Percentiles rank a stretch among this genome's conserved stretches.
Conservation (phyloP, 2,888 invertebrate genomes). For the Apomyelois bistriatella region DNA sequence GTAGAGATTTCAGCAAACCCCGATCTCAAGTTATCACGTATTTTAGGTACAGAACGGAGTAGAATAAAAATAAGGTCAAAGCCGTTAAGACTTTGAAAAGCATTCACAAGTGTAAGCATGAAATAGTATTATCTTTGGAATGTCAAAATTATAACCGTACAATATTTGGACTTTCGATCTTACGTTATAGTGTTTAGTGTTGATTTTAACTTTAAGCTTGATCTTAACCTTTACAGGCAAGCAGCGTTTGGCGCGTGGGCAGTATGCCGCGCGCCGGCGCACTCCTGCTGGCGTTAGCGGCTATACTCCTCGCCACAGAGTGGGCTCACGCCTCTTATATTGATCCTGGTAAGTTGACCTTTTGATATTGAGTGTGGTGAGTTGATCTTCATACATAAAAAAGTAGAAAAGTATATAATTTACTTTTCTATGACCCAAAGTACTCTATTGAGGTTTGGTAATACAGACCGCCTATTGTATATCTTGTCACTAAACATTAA, state of each 20-base stretch:
- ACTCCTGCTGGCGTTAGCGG: conserved; percentile 69
- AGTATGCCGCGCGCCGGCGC: conserved; percentile 76
- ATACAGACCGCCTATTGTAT: too few relatives aligned
- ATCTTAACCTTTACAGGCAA: conserved; percentile 39
- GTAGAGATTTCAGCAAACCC: not conserved
- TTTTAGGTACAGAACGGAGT: not conserved
- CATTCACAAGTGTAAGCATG: too few relatives aligned
- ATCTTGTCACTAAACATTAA: too few relatives aligned
- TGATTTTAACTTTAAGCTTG: too few relatives aligned
- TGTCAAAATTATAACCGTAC: too few relatives aligned
- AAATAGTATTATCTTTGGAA: too few relatives aligned
- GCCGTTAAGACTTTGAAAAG: not conserved
- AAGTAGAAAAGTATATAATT: too few relatives aligned
- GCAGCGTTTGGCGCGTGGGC: conserved; percentile 59
- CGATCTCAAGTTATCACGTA: not conserved
- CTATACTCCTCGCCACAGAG: conserved; percentile 62
- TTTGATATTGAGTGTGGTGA: not conserved
- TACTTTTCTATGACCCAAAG: too few relatives aligned
- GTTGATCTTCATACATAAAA: too few relatives aligned
- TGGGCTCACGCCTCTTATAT: conserved; percentile 67
- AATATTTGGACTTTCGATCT: too few relatives aligned
- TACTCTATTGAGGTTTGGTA: too few relatives aligned
- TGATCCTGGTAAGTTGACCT: conserved; percentile 52
- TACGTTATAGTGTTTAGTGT: too few relatives aligned
- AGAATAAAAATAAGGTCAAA: not conserved